Percentiles rank a stretch among this genome's conserved stretches.
phyloP scores from a whole-genome alignment of 1,140 invertebrate genomes.

The Pseudomyrmex dendroicus region DNA sequence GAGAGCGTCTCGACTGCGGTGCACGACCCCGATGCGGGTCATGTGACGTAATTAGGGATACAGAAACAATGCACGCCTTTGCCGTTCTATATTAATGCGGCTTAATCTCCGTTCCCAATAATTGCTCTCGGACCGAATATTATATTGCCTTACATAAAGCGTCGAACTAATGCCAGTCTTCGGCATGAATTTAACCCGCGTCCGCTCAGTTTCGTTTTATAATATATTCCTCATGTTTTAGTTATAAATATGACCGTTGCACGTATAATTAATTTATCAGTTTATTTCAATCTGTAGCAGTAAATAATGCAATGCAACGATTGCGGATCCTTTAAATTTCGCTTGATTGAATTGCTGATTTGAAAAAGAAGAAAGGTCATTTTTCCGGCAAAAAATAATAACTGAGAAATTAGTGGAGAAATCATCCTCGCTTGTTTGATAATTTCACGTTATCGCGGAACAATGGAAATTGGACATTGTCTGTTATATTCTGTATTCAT shows the following conservation, averaged over 20 bases:
- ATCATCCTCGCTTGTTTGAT: background rate
- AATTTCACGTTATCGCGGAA: too few relatives aligned
- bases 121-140: slow-evolving; percentile 49
- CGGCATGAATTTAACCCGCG: slow-evolving; percentile 19
- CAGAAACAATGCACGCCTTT: slow-evolving; percentile 49
- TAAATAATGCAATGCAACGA: background rate
- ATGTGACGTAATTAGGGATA: slow-evolving; percentile 53
- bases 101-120: slow-evolving; percentile 53
- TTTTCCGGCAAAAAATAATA: background rate
- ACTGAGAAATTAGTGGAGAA: background rate
- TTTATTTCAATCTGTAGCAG: slow-evolving; percentile 43
- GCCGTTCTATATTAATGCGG: slow-evolving; percentile 33
- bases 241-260: slow-evolving; percentile 29
- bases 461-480: too few relatives aligned
- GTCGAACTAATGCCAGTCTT: background rate
- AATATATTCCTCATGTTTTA: slow-evolving; percentile 44
- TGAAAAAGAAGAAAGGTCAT: background rate
- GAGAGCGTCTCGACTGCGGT: slow-evolving; percentile 31
- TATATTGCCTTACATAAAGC: slow-evolving; percentile 43
- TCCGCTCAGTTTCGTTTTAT: slow-evolving; percentile 30
- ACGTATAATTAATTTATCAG: slow-evolving; percentile 51
- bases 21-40: slow-evolving; percentile 36
- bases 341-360: slow-evolving; percentile 39
- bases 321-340: slow-evolving; percentile 39
- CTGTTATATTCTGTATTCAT: too few relatives aligned